phyloP scores from a whole-genome alignment of 2,797 vertebrate genomes.

The Platalea minor region DNA sequence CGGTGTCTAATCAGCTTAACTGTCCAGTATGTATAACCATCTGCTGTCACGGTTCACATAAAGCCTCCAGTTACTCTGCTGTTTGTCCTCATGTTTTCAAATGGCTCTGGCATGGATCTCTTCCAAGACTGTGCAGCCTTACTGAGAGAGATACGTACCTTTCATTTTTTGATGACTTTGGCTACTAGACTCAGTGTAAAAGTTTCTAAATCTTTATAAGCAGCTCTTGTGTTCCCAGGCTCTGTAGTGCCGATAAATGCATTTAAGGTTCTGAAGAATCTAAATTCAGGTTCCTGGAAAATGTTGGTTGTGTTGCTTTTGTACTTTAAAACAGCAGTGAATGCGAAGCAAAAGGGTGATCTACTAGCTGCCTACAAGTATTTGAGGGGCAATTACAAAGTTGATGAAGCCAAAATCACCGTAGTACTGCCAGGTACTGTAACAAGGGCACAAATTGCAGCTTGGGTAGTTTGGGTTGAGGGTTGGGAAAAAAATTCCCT shows the following conservation, averaged over 20 bases:
- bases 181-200: background rate
- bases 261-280: background rate
- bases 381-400: background rate
- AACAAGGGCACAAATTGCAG: background rate
- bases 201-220: background rate
- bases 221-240: background rate
- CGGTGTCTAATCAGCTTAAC: background rate
- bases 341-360: background rate
- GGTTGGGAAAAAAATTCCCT: background rate
- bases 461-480: background rate
- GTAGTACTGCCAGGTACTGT: background rate
- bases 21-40: background rate
- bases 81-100: background rate
- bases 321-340: background rate
- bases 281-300: background rate
- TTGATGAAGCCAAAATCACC: background rate
- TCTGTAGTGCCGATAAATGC: background rate
- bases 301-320: background rate
- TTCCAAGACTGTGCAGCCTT: background rate
- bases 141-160: background rate
- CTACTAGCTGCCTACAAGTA: background rate
- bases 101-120: background rate
- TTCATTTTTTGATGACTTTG: background rate
- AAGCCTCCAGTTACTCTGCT: background rate
- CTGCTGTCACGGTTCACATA: background rate